A percentile compares a stretch with the other conserved stretches of the same genome.
phyloP scores from a whole-genome alignment of 1,140 invertebrate species.

The Lepidurus couesii region DNA sequence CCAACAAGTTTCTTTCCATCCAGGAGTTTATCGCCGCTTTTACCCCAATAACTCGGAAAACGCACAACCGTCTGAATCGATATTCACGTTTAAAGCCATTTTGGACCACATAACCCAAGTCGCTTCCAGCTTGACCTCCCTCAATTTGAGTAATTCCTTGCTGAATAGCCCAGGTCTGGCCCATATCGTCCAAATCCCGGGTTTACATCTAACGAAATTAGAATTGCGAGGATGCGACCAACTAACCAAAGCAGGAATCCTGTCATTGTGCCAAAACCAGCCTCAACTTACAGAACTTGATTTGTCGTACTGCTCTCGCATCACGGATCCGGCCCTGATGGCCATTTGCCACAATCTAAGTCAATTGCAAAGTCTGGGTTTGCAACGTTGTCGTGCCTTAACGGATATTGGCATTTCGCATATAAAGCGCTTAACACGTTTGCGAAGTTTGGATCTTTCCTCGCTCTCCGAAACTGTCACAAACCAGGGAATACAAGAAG shows the following conservation, averaged over 20 bases:
- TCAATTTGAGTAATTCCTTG: conserved; percentile 59
- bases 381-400: conserved; percentile 55
- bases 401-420: conserved; percentile 54
- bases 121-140: conserved; percentile 50
- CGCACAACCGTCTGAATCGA: conserved; percentile 55
- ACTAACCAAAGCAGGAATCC: conserved; percentile 55
- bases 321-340: conserved; percentile 56
- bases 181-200: conserved; percentile 49
- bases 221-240: conserved; percentile 58
- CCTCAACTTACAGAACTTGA: conserved; percentile 53
- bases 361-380: conserved; percentile 51
- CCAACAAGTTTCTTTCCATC: conserved; percentile 59
- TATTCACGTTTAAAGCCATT: conserved; percentile 63
- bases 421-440: conserved; percentile 50
- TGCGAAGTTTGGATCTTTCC: conserved; percentile 56
- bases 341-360: conserved; percentile 53
- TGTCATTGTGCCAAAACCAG: conserved; percentile 52
- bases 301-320: conserved; percentile 55
- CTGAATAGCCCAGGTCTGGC: conserved; percentile 56
- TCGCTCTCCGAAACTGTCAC: conserved; percentile 59
- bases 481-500: conserved; percentile 52
- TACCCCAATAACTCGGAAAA: conserved; percentile 51
- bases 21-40: conserved; percentile 57
- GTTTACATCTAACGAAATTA: conserved; percentile 53
- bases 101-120: conserved; percentile 52